Evolutionary conservation across 2,888 invertebrate species (phyloP).

Genomic region (Ectobius pallidus): DNA sequence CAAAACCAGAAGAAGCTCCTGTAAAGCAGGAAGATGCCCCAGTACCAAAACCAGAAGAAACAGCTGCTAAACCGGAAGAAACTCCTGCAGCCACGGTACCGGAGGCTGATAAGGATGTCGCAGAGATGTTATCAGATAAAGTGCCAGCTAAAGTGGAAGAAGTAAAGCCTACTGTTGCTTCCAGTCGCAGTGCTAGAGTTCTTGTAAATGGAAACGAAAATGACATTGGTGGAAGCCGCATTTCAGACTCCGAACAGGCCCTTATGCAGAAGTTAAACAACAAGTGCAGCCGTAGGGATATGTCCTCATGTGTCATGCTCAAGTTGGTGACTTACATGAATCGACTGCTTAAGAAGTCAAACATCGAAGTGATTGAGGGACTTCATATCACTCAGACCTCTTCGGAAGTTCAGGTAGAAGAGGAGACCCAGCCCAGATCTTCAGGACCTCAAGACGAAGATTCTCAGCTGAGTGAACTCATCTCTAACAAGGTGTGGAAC

Average conservation of each 20-base stretch:
- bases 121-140: too few species aligned
- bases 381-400: conserved; percentile 73
- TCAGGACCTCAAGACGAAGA: conserved; percentile 54
- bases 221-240: too few species aligned
- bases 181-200: too few species aligned
- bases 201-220: not conserved
- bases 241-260: conserved; percentile 63
- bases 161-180: too few species aligned
- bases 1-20: too few species aligned
- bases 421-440: conserved; percentile 51
- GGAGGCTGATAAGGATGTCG: too few species aligned
- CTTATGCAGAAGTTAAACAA: conserved; percentile 75
- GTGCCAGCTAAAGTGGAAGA: too few species aligned
- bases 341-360: conserved; percentile 77
- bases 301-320: conserved; percentile 81
- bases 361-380: conserved; percentile 77
- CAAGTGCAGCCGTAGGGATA: conserved; percentile 78
- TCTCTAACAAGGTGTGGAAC: conserved; percentile 76
- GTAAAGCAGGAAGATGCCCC: not conserved
- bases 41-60: not conserved
- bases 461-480: conserved; percentile 63
- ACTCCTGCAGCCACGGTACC: too few species aligned
- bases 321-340: conserved; percentile 85
- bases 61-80: not conserved
- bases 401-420: conserved; percentile 52